Evolutionary conservation across 2,888 invertebrate genomes (phyloP).

Genomic region (Acronicta aceris): DNA sequence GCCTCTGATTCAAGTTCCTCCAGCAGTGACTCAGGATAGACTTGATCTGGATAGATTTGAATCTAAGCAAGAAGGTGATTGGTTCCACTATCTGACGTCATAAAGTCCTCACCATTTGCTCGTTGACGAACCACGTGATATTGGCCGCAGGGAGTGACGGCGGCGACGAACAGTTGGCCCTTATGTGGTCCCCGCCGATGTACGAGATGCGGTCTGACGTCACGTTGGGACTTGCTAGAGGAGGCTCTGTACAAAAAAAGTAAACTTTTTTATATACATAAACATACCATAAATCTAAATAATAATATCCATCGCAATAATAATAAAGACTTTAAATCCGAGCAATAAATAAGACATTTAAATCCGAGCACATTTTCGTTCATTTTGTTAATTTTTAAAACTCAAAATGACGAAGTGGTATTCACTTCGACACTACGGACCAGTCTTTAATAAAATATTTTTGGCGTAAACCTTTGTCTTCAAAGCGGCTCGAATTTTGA

Average conservation of each 20-base stretch:
- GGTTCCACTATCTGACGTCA: slow-evolving; percentile 2
- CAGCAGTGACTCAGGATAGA: no score
- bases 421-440: slow-evolving; percentile 16
- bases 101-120: slow-evolving; percentile 77
- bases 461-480: slow-evolving; percentile 1
- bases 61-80: no score
- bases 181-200: slow-evolving; percentile 89
- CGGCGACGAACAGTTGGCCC: slow-evolving; percentile 90
- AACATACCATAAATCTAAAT: no score
- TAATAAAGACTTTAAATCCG: no score
- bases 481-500: slow-evolving; percentile 24
- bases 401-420: slow-evolving; percentile 19
- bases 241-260: slow-evolving; percentile 82
- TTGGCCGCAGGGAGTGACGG: slow-evolving; percentile 90
- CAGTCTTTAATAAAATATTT: slow-evolving; percentile 38
- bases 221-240: slow-evolving; percentile 88
- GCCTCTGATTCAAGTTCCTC: no score
- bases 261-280: no score
- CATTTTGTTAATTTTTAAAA: slow-evolving; percentile 7
- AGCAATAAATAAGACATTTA: no score
- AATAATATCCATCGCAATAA: no score
- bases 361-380: background rate
- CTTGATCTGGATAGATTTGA: no score
- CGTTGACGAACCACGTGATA: slow-evolving; percentile 91
- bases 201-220: slow-evolving; percentile 88